These are phyloP conservation scores for Formica selysi DNA, from an alignment of 1,140 invertebrate species.

Conservation along the genomic window DNA sequence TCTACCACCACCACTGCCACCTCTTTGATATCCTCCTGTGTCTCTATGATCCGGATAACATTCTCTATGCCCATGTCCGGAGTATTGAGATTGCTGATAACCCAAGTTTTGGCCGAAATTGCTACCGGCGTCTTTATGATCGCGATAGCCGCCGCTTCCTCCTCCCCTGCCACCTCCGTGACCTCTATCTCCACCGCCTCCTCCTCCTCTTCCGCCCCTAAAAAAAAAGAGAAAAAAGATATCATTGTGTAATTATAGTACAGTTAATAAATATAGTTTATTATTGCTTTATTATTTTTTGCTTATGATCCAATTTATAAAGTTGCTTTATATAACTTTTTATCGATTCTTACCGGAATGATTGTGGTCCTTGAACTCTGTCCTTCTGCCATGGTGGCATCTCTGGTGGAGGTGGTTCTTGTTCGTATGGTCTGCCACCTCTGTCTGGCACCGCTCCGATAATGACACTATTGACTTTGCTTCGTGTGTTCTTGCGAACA, in stretches of 20 bases:
- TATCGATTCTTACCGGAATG: constrained; percentile 66
- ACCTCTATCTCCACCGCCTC: constrained; percentile 77
- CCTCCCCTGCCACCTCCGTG: constrained; percentile 75
- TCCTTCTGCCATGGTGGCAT: constrained; percentile 97
- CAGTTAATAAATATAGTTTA: background rate
- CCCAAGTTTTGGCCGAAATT: constrained; percentile 62
- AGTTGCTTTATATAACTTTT: background rate
- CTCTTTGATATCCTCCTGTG: constrained; percentile 39
- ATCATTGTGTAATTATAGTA: background rate
- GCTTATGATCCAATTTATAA: background rate
- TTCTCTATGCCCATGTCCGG: constrained; percentile 40
- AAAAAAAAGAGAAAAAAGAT: constrained; percentile 53
- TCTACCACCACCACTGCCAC: constrained; percentile 5
- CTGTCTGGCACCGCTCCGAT: constrained; percentile 94
- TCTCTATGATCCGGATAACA: constrained; percentile 55
- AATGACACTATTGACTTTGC: constrained; percentile 94
- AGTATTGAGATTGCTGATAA: constrained; percentile 65
- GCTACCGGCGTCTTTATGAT: constrained; percentile 68
- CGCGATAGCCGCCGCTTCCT: constrained; percentile 75
- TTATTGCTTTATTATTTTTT: constrained; percentile 16
- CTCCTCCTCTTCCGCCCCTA: constrained; percentile 74
- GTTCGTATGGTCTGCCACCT: constrained; percentile 95
- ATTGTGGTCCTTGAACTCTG: constrained; percentile 75
- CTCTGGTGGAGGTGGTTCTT: constrained; percentile 96
- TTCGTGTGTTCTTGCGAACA: constrained; percentile 93